Percentiles rank a stretch among this genome's conserved stretches.
Evolutionary conservation across 2,888 invertebrate species (phyloP).

Genomic region (Pyrrhia umbra): DNA sequence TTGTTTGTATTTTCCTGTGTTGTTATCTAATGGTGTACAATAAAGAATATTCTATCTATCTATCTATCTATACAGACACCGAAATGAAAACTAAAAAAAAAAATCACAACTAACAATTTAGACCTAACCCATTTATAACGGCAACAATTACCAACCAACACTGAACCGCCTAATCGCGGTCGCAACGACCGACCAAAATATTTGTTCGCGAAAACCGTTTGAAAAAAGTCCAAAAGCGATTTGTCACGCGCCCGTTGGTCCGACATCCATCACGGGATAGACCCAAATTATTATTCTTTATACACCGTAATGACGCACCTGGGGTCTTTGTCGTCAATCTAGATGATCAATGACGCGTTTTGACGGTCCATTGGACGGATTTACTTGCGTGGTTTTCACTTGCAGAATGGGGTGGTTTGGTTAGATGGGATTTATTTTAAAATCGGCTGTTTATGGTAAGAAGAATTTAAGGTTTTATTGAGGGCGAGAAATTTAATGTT

Average conservation of each 20-base stretch:
- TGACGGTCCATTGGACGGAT: conserved; percentile 47
- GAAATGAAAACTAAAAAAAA: not conserved
- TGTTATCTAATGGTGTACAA: too few species aligned
- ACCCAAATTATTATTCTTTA: conserved; percentile 61
- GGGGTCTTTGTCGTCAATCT: conserved; percentile 53
- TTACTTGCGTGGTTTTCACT: conserved; percentile 35
- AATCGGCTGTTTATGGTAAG: not conserved
- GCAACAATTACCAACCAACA: conserved; percentile 27
- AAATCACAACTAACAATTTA: not conserved
- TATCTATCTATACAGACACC: too few species aligned
- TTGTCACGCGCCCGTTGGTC: conserved; percentile 54
- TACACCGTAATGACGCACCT: conserved; percentile 56
- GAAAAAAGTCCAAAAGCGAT: conserved; percentile 57
- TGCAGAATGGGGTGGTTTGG: not conserved
- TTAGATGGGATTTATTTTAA: not conserved
- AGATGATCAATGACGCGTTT: conserved; percentile 52
- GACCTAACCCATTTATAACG: conserved; percentile 15
- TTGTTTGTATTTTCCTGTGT: too few species aligned
- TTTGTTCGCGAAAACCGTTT: conserved; percentile 37
- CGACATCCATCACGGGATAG: conserved; percentile 58
- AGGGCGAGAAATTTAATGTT: too few species aligned
- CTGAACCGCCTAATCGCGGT: conserved; percentile 38
- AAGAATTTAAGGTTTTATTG: too few species aligned
- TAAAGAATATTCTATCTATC: too few species aligned
- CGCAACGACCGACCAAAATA: conserved; percentile 37